Evolutionary conservation across 2,888 invertebrate species (phyloP), one percentile per base, ranked within the genome.

Genomic region (Drosophila mimetica): DNA sequence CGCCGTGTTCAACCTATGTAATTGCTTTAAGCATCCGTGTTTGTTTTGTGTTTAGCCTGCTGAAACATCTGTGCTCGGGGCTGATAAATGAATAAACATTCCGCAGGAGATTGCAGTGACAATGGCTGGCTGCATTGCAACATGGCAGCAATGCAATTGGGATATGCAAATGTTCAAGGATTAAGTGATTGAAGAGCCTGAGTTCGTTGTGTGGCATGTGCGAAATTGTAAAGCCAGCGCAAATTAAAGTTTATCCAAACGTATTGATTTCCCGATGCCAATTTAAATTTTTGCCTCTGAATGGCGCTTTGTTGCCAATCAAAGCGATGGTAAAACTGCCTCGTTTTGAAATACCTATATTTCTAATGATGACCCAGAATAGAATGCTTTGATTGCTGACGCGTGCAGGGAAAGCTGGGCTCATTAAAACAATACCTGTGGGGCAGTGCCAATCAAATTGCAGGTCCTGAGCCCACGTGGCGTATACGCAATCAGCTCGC

Each of bases 31-130:
- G 32, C 46, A 39, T 20, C 25, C 22, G 11, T 20, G 28, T 66
- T 66, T 51, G 36, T 32, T 51, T 66, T 18, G 3, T 14, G 13
- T 14, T 22, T 34, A 16, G 16, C 28, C 8, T n/a, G 16, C 16
- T 16, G 9, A 63, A 39, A 64, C 41, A 63, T 41, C 32, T 20
- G 65, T 32, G 34, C 60, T 59, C 9, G 4, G n/a, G 25, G 14
- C 34, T 55, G 57, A 65, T 65, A 46, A 66, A 69, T 69, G 58
- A 39, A 47, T 41, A 28, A 34, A 55, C 39, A 65, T 22, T 39
- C 37, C 32, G 20, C 37, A 8, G 2, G n/a, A 25, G 34, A 64
- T 41, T 39, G 32, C 28, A 22, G 25, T 41, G 46, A 25, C 70
- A 65, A 46, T 36, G 57, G 25, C 37, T 36, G 37, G 18, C 32